Evolutionary conservation across 2,113 vertebrate species (phyloP).

Genomic region (Machaerirhynchus nigripectus): DNA sequence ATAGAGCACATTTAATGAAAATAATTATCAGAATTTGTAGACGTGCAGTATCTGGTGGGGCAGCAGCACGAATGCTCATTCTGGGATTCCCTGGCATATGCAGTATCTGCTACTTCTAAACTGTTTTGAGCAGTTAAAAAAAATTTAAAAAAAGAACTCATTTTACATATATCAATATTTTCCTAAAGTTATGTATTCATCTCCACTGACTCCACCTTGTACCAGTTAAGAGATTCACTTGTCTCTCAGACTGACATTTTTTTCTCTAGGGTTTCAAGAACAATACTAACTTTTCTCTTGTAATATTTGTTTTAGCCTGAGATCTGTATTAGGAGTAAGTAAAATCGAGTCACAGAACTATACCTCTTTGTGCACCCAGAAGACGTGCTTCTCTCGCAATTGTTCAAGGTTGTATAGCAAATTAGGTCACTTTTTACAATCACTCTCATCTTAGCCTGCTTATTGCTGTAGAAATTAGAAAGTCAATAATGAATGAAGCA

Average conservation of each 20-base stretch:
- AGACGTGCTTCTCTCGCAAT: background rate
- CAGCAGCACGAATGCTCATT: background rate
- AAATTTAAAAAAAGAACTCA: rapidly evolving
- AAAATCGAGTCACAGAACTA: background rate
- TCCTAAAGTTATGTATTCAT: background rate
- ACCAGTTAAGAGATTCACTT: background rate
- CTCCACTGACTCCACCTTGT: background rate
- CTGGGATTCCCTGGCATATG: background rate
- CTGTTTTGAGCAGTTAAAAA: background rate
- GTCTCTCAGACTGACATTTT: background rate
- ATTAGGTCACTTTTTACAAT: background rate
- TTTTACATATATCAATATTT: background rate
- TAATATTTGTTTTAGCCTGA: background rate
- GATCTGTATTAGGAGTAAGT: background rate
- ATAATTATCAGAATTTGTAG: background rate
- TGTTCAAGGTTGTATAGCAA: background rate
- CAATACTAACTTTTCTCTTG: background rate
- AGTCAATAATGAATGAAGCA: slow-evolving; percentile 39
- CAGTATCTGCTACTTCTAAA: background rate
- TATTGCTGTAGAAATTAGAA: slow-evolving; percentile 16
- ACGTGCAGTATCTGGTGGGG: background rate
- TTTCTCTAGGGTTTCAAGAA: background rate
- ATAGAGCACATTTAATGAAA: background rate
- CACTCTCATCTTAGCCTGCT: background rate
- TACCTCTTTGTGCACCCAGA: background rate